phyloP scores from a whole-genome alignment of 2,888 invertebrate genomes.

The Xanthia icteritia region DNA sequence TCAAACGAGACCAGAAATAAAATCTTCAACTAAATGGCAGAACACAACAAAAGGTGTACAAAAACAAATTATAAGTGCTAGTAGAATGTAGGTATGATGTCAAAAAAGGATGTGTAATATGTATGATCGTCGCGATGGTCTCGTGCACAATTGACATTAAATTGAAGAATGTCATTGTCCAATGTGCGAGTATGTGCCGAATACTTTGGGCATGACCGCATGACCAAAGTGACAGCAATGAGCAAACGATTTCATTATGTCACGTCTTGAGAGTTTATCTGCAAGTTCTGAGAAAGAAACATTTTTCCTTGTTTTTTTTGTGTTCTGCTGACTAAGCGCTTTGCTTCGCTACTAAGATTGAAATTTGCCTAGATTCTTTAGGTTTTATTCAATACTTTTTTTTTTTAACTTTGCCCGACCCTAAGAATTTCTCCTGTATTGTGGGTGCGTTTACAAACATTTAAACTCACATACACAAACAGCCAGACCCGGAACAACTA shows the following conservation, averaged over 20 bases:
- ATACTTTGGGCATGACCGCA: conserved; percentile 52
- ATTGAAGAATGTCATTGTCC: conserved; percentile 53
- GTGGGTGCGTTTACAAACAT: too few relatives aligned
- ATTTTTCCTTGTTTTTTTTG: conserved; percentile 33
- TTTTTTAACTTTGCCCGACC: too few relatives aligned
- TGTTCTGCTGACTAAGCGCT: conserved; percentile 9
- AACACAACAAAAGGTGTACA: not conserved
- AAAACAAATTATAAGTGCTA: not conserved
- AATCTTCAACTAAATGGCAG: not conserved
- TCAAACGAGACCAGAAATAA: not conserved
- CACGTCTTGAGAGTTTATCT: conserved; percentile 26
- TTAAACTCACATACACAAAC: too few relatives aligned
- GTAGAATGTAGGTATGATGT: not conserved
- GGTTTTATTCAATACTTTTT: not conserved
- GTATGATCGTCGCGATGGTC: conserved; percentile 3
- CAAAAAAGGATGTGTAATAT: conserved; percentile 1
- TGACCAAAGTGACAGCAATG: conserved; percentile 33
- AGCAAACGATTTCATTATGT: conserved; percentile 35
- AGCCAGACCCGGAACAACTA: too few relatives aligned
- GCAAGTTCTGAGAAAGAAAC: conserved; percentile 4
- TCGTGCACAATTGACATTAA: conserved; percentile 41
- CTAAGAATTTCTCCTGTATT: too few relatives aligned
- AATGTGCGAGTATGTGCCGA: conserved; percentile 34
- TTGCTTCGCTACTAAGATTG: conserved; percentile 14
- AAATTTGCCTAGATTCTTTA: not conserved